These are phyloP conservation scores for Sarcophilus harrisii DNA, from an alignment of 2,797 vertebrate genomes.

Conservation along the genomic window DNA sequence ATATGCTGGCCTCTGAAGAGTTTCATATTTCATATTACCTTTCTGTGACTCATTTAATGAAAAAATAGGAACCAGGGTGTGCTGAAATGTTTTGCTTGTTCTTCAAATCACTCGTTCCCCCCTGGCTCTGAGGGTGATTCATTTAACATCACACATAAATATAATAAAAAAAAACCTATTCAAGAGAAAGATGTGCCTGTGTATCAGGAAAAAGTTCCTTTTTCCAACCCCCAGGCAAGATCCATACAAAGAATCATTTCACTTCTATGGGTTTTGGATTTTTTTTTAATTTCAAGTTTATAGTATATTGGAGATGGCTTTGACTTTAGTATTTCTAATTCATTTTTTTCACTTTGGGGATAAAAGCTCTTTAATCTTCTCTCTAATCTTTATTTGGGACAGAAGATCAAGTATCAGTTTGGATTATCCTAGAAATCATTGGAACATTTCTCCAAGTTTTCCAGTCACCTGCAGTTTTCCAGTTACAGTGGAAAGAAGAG, in stretches of 20 bases:
- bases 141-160: slow-evolving; percentile 76
- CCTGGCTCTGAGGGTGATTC: slow-evolving; percentile 78
- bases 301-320: background rate
- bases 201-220: slow-evolving; percentile 7
- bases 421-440: background rate
- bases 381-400: background rate
- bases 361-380: background rate
- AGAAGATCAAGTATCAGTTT: background rate
- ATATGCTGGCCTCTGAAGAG: slow-evolving; percentile 53
- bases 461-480: background rate
- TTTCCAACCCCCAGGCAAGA: background rate
- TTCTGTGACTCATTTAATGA: slow-evolving; percentile 77
- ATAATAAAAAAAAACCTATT: slow-evolving; percentile 67
- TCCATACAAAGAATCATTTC: background rate
- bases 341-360: slow-evolving; percentile 14
- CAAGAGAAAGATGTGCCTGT: slow-evolving; percentile 39
- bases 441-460: background rate
- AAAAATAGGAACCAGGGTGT: slow-evolving; percentile 56
- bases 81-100: slow-evolving; percentile 71
- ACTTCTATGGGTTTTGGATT: slow-evolving; percentile 7
- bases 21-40: slow-evolving; percentile 61
- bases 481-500: background rate
- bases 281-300: slow-evolving; percentile 40
- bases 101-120: slow-evolving; percentile 61
- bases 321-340: background rate